These are phyloP conservation scores for Alviniconcha strummeri DNA, from an alignment of 2,888 invertebrate species.

Conservation along the genomic window DNA sequence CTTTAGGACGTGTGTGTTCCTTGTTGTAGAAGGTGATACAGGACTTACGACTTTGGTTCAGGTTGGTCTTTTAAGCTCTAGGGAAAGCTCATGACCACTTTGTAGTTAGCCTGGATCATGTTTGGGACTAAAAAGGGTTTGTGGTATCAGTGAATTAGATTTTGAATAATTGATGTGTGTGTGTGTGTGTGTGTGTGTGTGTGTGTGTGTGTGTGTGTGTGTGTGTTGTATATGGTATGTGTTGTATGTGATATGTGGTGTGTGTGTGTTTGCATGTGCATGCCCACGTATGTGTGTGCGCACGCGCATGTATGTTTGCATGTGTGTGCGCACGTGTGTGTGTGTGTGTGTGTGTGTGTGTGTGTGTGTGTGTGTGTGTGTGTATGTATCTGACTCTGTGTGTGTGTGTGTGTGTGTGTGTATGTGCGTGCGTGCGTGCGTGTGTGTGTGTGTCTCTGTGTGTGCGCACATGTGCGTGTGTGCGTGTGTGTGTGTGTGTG, in stretches of 20 bases:
- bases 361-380: background rate
- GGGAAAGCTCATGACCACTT: too few species aligned
- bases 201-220: background rate
- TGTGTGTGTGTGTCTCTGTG: background rate
- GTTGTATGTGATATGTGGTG: too few species aligned
- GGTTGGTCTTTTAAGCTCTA: background rate
- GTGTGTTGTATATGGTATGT: constrained; percentile 3
- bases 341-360: background rate
- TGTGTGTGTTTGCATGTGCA: too few species aligned
- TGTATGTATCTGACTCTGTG: too few species aligned
- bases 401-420: background rate
- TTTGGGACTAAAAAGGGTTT: background rate
- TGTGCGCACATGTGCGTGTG: background rate
- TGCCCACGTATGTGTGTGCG: too few species aligned
- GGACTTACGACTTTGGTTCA: too few species aligned
- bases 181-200: constrained; percentile 7
- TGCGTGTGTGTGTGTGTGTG: background rate
- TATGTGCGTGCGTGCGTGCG: background rate
- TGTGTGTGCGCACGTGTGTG: background rate
- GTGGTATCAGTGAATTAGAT: background rate
- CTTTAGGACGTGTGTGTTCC: too few species aligned
- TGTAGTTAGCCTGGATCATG: too few species aligned
- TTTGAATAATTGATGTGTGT: background rate
- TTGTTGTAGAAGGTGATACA: too few species aligned
- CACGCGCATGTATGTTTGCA: too few species aligned